These are phyloP conservation scores for Ochotona princeps DNA, from an alignment of 2,113 vertebrate species.

Conservation along the genomic window DNA sequence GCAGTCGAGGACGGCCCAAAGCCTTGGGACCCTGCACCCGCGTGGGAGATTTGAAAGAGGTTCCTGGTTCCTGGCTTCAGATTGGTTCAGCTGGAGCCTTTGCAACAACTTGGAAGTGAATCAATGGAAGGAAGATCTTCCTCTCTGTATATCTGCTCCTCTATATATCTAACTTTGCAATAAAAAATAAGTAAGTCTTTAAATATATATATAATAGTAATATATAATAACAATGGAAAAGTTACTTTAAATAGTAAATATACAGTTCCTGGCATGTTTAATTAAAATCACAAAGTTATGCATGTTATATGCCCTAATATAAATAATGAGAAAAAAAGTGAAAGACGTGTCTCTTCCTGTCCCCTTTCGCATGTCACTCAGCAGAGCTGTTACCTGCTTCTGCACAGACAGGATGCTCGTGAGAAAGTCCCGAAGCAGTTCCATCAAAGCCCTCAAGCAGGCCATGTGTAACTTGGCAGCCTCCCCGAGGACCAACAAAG, in stretches of 20 bases:
- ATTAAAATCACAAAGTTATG: constrained; percentile 21
- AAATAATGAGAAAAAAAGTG: constrained; percentile 57
- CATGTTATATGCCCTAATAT: background rate
- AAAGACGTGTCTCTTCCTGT: background rate
- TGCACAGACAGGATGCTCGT: constrained; percentile 46
- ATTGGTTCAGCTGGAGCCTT: too few species aligned
- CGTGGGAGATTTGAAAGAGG: too few species aligned
- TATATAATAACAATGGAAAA: background rate
- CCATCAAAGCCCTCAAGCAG: constrained; percentile 83
- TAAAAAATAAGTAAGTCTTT: background rate
- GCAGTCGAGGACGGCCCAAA: too few species aligned
- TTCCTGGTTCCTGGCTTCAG: too few species aligned
- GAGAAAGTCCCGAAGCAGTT: constrained; percentile 78
- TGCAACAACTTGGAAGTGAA: too few species aligned
- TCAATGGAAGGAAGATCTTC: too few species aligned
- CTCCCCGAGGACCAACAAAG: constrained; percentile 82
- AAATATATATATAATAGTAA: too few species aligned
- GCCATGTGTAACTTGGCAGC: constrained; percentile 81
- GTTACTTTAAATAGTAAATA: background rate
- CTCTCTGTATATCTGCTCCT: too few species aligned
- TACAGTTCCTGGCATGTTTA: background rate
- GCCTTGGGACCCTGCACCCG: too few species aligned
- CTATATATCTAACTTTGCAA: background rate
- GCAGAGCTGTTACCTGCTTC: constrained; percentile 71
- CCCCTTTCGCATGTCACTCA: constrained; percentile 47